Evolutionary conservation across 64 coral and sea anemone genomes (phyloP), one percentile per base, ranked within the genome.

Genomic region (Porites lutea): DNA sequence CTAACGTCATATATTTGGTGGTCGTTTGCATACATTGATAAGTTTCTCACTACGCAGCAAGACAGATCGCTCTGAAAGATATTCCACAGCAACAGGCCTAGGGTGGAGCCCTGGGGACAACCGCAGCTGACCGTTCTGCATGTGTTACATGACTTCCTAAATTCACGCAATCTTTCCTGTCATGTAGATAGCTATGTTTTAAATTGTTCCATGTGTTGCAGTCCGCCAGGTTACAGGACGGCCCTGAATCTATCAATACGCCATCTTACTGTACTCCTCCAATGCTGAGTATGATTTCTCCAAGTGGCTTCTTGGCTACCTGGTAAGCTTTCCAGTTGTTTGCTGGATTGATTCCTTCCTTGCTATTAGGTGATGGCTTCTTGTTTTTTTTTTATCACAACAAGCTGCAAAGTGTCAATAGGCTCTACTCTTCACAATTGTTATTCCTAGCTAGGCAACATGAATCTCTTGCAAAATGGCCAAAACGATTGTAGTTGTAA

Each of bases 141-240:
- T 37, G 70, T 8, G 27, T 22, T n/a, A 72, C 70, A 23, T 72
- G 19, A 43, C 10, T 2, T 23, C 70, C 70, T 23, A 6, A 21
- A 21, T 72, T 72, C 19, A 72, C 70, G 3, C 6, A 21, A 37
- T 23, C 4, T 19, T 72, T 22, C 23, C 37, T n/a, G 70, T 46
- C n/a, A 43, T 1, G n/a, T 3, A 72, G 70, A 37, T 72, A 72
- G 11, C 70, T 72, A 21, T 87, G 9, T 37, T 94, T 82, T 48
- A 66, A 48, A 48, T 12, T 88, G n/a, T 57, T 73, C 92, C 23
- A 73, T 2, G 92, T 94, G 21, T 45, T 57, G 59, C 73, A 89
- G 22, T 82, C 77, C 55, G 89, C 89, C 62, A 88, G 60, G 55
- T 88, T 93, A 44, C 84, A 88, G 4, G 92, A 88, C 9, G 92